These are phyloP conservation scores for Heliothis virescens DNA, from an alignment of 1,140 invertebrate genomes.

Conservation along the genomic window DNA sequence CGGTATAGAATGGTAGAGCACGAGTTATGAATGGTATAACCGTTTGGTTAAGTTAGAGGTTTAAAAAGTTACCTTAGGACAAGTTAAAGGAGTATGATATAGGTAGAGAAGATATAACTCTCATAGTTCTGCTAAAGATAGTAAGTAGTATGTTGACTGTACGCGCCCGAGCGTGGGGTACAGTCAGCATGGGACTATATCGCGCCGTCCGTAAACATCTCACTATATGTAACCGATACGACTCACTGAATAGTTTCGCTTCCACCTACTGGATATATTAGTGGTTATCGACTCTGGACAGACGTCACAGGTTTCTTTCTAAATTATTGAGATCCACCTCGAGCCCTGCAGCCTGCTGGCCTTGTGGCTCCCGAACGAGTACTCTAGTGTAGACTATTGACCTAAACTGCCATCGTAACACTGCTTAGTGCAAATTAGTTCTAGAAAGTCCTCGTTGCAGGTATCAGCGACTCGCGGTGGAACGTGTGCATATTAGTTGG, in stretches of 20 bases:
- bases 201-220: constrained; percentile 73
- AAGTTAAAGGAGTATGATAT: constrained; percentile 63
- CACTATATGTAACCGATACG: constrained; percentile 39
- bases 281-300: constrained; percentile 34
- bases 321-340: constrained; percentile 24
- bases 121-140: constrained; percentile 67
- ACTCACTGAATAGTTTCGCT: constrained; percentile 30
- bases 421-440: neutral
- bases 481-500: constrained; percentile 52
- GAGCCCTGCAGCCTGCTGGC: neutral
- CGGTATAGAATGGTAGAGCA: constrained; percentile 65
- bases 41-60: constrained; percentile 74
- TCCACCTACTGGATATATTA: constrained; percentile 32
- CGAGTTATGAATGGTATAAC: constrained; percentile 70
- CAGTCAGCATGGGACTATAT: constrained; percentile 57
- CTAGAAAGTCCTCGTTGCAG: neutral
- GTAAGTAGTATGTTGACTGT: constrained; percentile 53
- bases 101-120: constrained; percentile 67
- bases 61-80: constrained; percentile 73
- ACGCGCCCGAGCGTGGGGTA: constrained; percentile 35
- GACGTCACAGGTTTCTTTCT: constrained; percentile 43
- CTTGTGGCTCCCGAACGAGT: neutral
- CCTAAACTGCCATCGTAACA: constrained; percentile 20
- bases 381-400: constrained; percentile 22
- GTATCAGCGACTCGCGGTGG: constrained; percentile 29